Conservation (phyloP, 2,113 vertebrate species). For the Cyphomyrus discorhynchus region DNA sequence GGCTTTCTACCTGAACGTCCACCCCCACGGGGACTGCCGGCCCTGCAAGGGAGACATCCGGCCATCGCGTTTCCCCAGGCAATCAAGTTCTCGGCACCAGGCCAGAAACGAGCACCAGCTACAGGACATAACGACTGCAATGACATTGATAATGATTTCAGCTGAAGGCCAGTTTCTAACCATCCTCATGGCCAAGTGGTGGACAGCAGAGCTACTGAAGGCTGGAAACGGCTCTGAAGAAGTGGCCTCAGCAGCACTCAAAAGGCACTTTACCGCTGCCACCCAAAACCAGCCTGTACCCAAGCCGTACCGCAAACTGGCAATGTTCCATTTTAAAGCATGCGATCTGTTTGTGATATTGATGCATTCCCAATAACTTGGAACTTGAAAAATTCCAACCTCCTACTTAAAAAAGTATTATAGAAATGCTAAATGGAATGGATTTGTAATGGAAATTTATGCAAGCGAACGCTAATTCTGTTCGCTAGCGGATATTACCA, state of each 20-base stretch:
- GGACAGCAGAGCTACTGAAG: not conserved
- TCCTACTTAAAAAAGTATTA: not conserved
- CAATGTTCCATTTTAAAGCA: not conserved
- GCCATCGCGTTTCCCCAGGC: not conserved
- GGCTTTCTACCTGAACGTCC: slow-evolving; percentile 89
- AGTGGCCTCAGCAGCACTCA: not conserved
- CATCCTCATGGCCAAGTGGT: not conserved
- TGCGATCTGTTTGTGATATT: not conserved
- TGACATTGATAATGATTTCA: not conserved
- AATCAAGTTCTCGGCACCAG: not conserved
- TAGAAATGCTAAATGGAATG: not conserved
- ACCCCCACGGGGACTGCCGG: slow-evolving; percentile 91
- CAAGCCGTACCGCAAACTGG: not conserved
- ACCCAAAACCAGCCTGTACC: not conserved
- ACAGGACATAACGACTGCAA: not conserved
- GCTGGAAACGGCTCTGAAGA: not conserved
- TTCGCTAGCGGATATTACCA: not conserved
- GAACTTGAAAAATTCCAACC: not conserved
- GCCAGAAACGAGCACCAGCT: not conserved
- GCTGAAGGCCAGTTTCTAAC: not conserved
- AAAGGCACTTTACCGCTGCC: too few species aligned
- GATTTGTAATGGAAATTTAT: not conserved
- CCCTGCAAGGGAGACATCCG: slow-evolving; percentile 53
- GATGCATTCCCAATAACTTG: not conserved
- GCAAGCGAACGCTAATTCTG: not conserved